A percentile compares a stretch with the other conserved stretches of the same genome.
Evolutionary conservation across 2,888 invertebrate species (phyloP).

Genomic region (Nowickia ferox): DNA sequence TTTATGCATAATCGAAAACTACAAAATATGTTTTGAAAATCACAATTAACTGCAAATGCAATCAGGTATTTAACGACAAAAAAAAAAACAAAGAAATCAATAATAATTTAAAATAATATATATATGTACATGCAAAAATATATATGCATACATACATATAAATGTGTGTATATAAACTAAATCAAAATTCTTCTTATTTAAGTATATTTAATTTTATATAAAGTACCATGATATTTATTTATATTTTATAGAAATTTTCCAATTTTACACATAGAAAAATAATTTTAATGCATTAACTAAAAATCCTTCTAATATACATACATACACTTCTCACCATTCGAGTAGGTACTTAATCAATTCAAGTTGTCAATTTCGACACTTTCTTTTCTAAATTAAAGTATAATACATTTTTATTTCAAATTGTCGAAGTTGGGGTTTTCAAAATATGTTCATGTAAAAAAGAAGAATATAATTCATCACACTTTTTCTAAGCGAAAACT

Average conservation of each 20-base stretch:
- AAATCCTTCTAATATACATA: slow-evolving; percentile 38
- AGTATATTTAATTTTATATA: slow-evolving; percentile 70
- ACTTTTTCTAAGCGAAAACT: no score
- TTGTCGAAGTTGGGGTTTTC: no score
- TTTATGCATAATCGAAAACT: slow-evolving; percentile 56
- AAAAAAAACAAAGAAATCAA: slow-evolving; percentile 47
- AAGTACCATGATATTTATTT: slow-evolving; percentile 67
- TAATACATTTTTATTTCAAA: no score
- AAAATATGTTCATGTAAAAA: no score
- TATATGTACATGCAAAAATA: not conserved
- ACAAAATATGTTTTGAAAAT: slow-evolving; percentile 76
- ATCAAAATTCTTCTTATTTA: slow-evolving; percentile 73
- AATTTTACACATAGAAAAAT: slow-evolving; percentile 64
- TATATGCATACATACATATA: not conserved
- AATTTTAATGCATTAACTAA: slow-evolving; percentile 44
- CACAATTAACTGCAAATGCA: slow-evolving; percentile 72
- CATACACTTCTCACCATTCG: slow-evolving; percentile 15
- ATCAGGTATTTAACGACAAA: slow-evolving; percentile 70
- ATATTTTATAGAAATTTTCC: slow-evolving; percentile 68
- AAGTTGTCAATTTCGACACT: no score
- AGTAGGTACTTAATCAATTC: no score
- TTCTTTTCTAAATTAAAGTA: no score
- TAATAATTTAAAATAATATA: slow-evolving; percentile 17
- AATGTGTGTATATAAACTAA: slow-evolving; percentile 29
- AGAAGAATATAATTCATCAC: no score